Evolutionary conservation across 2,888 invertebrate genomes (phyloP).

Genomic region (Papilio gigon): DNA sequence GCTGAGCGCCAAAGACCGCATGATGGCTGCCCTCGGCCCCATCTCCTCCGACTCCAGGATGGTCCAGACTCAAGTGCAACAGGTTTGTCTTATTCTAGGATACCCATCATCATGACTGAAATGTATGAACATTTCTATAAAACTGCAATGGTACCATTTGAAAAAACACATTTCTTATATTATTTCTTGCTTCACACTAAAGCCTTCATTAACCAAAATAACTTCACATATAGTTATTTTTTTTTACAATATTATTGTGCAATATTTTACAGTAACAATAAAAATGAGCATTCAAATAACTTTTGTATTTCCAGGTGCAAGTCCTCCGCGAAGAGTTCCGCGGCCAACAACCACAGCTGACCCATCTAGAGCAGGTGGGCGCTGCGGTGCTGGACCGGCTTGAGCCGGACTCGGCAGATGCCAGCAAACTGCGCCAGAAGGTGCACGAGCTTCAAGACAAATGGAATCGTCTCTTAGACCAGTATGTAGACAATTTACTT

Average conservation of each 20-base stretch:
- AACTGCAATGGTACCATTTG: no score
- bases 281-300: no score
- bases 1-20: conserved; percentile 96
- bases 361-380: conserved; percentile 91
- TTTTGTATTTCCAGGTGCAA: conserved; percentile 86
- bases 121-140: no score
- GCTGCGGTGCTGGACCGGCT: conserved; percentile 86
- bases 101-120: no score
- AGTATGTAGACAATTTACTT: conserved; percentile 61
- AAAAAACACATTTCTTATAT: no score
- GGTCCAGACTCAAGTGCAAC: conserved; percentile 97
- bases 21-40: conserved; percentile 97
- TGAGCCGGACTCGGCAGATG: conserved; percentile 77
- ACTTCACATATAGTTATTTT: no score
- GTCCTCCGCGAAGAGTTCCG: conserved; percentile 97
- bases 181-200: no score
- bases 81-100: no score
- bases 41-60: conserved; percentile 97
- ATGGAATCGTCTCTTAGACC: conserved; percentile 90
- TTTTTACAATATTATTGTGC: no score
- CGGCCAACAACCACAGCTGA: conserved; percentile 94
- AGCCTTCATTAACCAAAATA: no score
- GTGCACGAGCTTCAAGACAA: conserved; percentile 86
- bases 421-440: conserved; percentile 84
- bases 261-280: no score